Base-by-base conservation (phyloP, 2,113 vertebrate species). In the Parotia lawesii region DNA sequence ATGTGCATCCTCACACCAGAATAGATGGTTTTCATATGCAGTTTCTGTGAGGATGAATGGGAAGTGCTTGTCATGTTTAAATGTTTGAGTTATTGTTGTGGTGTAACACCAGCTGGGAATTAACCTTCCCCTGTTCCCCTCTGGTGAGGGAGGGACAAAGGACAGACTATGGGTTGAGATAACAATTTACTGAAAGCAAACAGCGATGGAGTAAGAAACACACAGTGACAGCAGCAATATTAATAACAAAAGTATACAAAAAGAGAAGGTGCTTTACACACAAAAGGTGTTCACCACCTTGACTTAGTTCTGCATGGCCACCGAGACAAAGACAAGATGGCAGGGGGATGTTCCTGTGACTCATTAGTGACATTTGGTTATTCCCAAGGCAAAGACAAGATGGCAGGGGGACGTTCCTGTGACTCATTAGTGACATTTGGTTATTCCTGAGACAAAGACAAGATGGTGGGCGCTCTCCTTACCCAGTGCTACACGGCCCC, bases 301-400 rank as follows among this genome's bases (percentile, higher is more conserved):
- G 33, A 9, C 45, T 60, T 45, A 53, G 38, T 5, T 45, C 27
- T 60, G 27, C 38, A 15, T 51, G 38, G 54, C 27, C 45, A 33
- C 45, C 13, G 14, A 69, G 27, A 33, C 44, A 50, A 58, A 57
- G 50, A n/a, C 29, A 24, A 40, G 50, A 12, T 64, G 18, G 9
- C 1, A 1, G 31, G 16, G 20, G 35, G 29, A 28, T 0, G 1
- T n/a, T 48, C 42, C 29, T n/a, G 35, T 14, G 18, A 1, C n/a
- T 22, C 8, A n/a, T n/a, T n/a, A n/a, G n/a, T n/a, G n/a, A n/a
- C n/a, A n/a, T n/a, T n/a, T n/a, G 51, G 15, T 79, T 56, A 31
- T 37, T 66, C 50, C 51, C 3, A 5, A 78, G 48, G 21, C 37
- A 62, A 62, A 64, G 24, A 42, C 58, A 42, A 53, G 60, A n/a